Percentiles rank a stretch among this genome's conserved stretches.
These are phyloP conservation scores for Andrena cerasifolii DNA, from an alignment of 1,140 invertebrate genomes.

Conservation along the genomic window DNA sequence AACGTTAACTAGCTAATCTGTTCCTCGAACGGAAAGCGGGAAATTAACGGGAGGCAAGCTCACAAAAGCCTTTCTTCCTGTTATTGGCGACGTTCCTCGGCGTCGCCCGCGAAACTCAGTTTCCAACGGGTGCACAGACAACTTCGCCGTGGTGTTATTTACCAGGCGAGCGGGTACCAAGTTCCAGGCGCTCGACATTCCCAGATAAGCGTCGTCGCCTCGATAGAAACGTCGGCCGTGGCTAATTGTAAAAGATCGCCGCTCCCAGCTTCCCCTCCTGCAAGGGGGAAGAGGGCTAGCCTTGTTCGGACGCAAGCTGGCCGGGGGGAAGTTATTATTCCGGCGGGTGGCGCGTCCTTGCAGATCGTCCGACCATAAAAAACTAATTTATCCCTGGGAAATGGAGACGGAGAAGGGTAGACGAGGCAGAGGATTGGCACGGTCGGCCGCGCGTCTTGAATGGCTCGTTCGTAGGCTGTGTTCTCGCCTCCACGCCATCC, in stretches of 20 bases:
- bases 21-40: too few relatives aligned
- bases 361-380: conserved; percentile 67
- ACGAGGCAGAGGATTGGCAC: conserved; percentile 56
- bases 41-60: too few relatives aligned
- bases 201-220: neutral
- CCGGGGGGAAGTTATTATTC: conserved; percentile 68
- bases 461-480: conserved; percentile 51
- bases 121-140: neutral
- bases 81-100: too few relatives aligned
- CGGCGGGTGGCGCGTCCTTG: conserved; percentile 57
- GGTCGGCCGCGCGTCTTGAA: conserved; percentile 63
- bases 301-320: neutral
- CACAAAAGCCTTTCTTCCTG: too few relatives aligned
- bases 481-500: conserved; percentile 21
- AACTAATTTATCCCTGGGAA: conserved; percentile 66
- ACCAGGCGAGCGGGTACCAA: neutral
- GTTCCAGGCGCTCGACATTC: neutral
- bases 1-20: too few relatives aligned
- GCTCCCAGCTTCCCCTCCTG: conserved; percentile 22
- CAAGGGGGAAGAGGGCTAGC: neutral
- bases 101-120: too few relatives aligned
- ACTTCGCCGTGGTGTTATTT: neutral
- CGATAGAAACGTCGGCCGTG: conserved; percentile 34
- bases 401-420: conserved; percentile 35
- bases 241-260: conserved; percentile 64